Base-by-base conservation (phyloP, 2,113 vertebrate genomes). In the Elephantulus edwardii region DNA sequence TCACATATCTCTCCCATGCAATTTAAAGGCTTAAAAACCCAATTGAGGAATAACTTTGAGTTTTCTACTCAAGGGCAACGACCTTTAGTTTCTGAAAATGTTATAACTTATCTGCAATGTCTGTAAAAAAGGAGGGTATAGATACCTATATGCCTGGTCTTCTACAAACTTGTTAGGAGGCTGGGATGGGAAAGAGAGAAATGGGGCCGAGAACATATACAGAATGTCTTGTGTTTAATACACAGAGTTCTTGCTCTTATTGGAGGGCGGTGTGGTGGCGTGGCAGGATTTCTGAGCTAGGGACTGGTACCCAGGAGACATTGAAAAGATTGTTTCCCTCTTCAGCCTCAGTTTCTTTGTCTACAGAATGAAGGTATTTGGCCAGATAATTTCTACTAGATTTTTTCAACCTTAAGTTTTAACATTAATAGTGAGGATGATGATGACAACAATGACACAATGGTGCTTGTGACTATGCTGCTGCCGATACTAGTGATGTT, bases 361-460 rank as follows among this genome's bases (percentile, higher is more conserved):
- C 84, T 58, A 3, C 58, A 44, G 56, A 50, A 35, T 44, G 46
- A 62, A 6, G 20, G 13, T 24, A 19, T 38, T 33, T 22, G 44
- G 80, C 71, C 48, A 66, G 35, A 66, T 52, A 3, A 66, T 82
- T 81, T 38, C 38, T 46, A 30, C 38, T 40, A 33, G 38, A 52
- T 2, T 48, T 24, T 58, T 78, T 42, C 70, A 68, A 44, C 30
- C 42, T 28, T 60, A 8, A 35, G 30, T 22, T 50, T 76, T 48
- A 38, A 26, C 22, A 70, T 0, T 14, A 3, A 6, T 46, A 8
- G 5, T 14, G 62, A 6, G 0, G 26, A 0, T 64, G n/a, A 6
- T 46, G 24, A 2, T 38, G 42, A 4, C 26, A 58, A 7, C 24
- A 7, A 4, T 9, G n/a, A 0, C 52, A 54, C n/a, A n/a, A n/a